Evolutionary conservation across 1,140 invertebrate species (phyloP), one percentile per base, ranked within the genome.

Genomic region (Zaprionus kolodkinae): DNA sequence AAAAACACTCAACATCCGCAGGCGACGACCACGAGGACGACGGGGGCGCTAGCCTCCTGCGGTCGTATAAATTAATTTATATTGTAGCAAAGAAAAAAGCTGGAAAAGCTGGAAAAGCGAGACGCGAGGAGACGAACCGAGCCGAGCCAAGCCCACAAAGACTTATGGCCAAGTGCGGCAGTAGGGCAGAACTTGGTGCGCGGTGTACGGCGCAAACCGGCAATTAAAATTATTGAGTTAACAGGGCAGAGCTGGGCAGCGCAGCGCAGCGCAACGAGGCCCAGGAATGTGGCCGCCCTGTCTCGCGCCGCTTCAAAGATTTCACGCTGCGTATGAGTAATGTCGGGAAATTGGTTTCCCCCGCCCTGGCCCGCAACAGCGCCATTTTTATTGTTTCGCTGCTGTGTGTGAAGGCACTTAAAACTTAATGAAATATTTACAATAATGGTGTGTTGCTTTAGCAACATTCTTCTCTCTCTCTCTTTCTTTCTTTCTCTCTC

Each of bases 371-470:
- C 27, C 67, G 60, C 65, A 55, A n/a, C 35, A 57, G 72, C 35
- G 61, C 56, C 76, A 87, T 71, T 87, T 88, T 88, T 88, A 88
- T 89, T 87, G 77, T 88, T 79, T 67, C 71, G 65, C 60, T 82
- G 56, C 72, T 87, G 71, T 63, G 80, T 79, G 80, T 79, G 65
- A 45, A 80, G 84, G 83, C 84, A 87, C 83, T 87, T 80, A 87
- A 88, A 87, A 84, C 73, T 84, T 87, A 88, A 88, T 88, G 85
- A 88, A 89, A 88, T 89, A 88, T 88, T 89, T 89, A 88, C 70
- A 84, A 71, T 84, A 89, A 89, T 89, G 77, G 77, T 81, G 74
- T 75, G 70, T 75, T 70, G 70, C 73, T 88, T 74, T 63, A 75
- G 70, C 69, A 80, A 80, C 76, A 63, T 63, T 74, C 72, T 79